These are phyloP conservation scores for Amazonetta brasiliensis DNA, from an alignment of 2,797 vertebrate species.

Conservation along the genomic window DNA sequence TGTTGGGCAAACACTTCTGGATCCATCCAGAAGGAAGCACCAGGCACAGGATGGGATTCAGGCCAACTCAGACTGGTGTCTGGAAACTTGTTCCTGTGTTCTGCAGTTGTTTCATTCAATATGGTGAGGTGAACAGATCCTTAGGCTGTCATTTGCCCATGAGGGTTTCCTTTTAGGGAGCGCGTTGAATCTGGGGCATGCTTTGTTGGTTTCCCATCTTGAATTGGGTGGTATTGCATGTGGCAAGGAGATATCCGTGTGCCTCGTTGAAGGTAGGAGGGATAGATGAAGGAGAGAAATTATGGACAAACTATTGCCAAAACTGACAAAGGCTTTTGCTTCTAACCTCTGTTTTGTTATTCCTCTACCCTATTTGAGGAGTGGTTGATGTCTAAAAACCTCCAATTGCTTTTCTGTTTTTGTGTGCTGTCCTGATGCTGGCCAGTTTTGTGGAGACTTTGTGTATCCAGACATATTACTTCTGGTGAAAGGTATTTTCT, in stretches of 20 bases:
- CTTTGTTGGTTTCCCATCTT: not conserved
- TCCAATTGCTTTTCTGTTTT: not conserved
- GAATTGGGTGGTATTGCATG: fast-evolving
- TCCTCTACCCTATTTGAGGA: not conserved
- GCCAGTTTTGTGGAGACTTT: not conserved
- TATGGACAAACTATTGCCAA: not conserved
- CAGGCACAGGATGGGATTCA: not conserved
- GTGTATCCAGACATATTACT: not conserved
- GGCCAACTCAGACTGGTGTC: not conserved
- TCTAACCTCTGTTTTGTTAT: not conserved
- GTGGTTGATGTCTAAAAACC: not conserved
- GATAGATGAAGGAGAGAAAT: not conserved
- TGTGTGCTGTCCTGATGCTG: not conserved
- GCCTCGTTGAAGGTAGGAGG: not conserved
- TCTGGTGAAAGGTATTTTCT: not conserved
- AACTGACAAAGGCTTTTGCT: not conserved
- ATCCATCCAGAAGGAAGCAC: conserved; percentile 6
- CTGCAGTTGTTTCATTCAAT: not conserved
- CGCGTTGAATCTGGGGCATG: fast-evolving
- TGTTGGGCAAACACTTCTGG: not conserved
- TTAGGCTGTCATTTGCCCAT: not conserved
- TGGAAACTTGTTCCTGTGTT: not conserved
- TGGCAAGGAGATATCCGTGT: fast-evolving
- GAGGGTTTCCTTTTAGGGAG: not conserved
- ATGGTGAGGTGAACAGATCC: not conserved